Evolutionary conservation across 1,140 invertebrate genomes (phyloP).

Genomic region (Megathymus violae): DNA sequence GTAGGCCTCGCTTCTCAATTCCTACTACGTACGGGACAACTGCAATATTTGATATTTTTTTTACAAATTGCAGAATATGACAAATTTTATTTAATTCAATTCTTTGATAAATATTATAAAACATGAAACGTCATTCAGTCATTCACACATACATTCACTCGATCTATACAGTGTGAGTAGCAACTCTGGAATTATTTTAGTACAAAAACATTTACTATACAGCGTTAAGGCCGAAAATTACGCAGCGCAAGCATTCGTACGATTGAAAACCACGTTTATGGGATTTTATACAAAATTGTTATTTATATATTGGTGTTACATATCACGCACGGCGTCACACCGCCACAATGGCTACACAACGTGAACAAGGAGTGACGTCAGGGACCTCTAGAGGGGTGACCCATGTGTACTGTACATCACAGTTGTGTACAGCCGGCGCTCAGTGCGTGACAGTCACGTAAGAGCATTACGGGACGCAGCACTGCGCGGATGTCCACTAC

Average conservation of each 20-base stretch:
- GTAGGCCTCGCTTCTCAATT: slow-evolving; percentile 25
- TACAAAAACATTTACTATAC: slow-evolving; percentile 34
- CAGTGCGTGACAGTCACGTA: slow-evolving; percentile 16
- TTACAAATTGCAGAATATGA: slow-evolving; percentile 4
- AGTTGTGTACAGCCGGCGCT: background rate
- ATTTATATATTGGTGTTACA: slow-evolving; percentile 9
- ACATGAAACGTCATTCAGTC: slow-evolving; percentile 5
- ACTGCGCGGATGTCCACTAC: too few species aligned
- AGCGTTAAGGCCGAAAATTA: slow-evolving; percentile 34
- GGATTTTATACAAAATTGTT: slow-evolving; percentile 24
- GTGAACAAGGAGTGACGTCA: background rate
- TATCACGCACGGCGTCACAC: background rate
- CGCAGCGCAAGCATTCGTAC: slow-evolving; percentile 27
- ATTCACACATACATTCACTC: slow-evolving; percentile 16
- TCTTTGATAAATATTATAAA: slow-evolving; percentile 3
- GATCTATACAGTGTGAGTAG: slow-evolving; percentile 26
- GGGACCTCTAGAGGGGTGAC: background rate
- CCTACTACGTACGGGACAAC: slow-evolving; percentile 12
- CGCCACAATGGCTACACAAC: background rate
- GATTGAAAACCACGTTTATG: slow-evolving; percentile 8
- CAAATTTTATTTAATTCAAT: background rate
- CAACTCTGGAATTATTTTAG: slow-evolving; percentile 23
- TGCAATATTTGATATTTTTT: slow-evolving; percentile 11
- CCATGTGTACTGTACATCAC: background rate
- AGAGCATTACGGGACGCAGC: slow-evolving; percentile 26